A percentile compares a stretch with the other conserved stretches of the same genome.
Evolutionary conservation across 2,113 vertebrate genomes (phyloP).

Genomic region (Ploceus nigricollis): DNA sequence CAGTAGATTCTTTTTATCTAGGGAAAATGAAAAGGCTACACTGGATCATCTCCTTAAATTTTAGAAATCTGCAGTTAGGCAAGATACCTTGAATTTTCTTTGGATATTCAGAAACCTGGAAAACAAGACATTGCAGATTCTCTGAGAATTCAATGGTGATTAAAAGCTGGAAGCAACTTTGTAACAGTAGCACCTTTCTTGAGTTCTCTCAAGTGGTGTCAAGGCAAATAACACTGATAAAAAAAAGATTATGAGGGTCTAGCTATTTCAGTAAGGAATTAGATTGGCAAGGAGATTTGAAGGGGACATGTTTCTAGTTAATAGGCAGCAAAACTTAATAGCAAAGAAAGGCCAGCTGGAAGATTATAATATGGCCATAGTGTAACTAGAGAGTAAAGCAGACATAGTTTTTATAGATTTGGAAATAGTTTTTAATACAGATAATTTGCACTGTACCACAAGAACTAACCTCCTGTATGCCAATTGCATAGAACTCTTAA

Average conservation of each 20-base stretch:
- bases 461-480: background rate
- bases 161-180: background rate
- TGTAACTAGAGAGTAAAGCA: background rate
- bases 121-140: background rate
- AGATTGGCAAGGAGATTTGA: background rate
- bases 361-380: background rate
- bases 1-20: background rate
- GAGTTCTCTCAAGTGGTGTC: background rate
- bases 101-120: background rate
- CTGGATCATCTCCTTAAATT: background rate
- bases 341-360: background rate
- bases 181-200: background rate
- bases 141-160: background rate
- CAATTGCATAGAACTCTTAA: background rate
- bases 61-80: background rate
- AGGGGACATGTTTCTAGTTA: background rate
- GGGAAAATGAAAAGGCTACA: background rate
- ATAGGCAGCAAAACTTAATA: background rate
- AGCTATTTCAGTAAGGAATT: background rate
- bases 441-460: background rate
- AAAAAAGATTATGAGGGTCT: background rate
- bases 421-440: background rate
- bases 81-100: background rate
- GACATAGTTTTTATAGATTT: background rate
- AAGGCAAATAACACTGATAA: background rate